Conservation (phyloP, 2,888 invertebrate genomes). For the Tetranychus truncatus region DNA sequence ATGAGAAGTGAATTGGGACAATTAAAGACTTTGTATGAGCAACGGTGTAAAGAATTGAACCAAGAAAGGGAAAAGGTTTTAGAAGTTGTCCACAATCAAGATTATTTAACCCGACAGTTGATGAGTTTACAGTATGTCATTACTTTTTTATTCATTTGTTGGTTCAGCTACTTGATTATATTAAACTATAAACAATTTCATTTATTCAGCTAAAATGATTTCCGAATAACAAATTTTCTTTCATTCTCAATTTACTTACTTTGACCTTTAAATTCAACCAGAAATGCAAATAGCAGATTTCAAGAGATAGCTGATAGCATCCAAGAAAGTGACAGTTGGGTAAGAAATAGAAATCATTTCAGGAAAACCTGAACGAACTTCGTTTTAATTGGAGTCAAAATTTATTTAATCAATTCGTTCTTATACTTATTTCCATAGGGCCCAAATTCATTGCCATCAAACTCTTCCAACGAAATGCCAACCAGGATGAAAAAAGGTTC, state of each 20-base stretch:
- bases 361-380: not conserved
- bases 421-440: not conserved
- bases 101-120: slow-evolving; percentile 39
- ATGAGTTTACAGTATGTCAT: slow-evolving; percentile 41
- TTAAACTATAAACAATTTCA: not conserved
- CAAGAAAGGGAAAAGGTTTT: slow-evolving; percentile 37
- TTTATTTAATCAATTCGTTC: not conserved
- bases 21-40: slow-evolving; percentile 36
- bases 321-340: not conserved
- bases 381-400: too few species aligned
- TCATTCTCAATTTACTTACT: not conserved
- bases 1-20: slow-evolving; percentile 38
- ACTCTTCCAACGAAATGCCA: not conserved
- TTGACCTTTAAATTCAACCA: not conserved
- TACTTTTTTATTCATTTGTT: slow-evolving; percentile 26
- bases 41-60: slow-evolving; percentile 35
- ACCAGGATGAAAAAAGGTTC: slow-evolving; percentile 15
- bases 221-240: not conserved
- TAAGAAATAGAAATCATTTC: not conserved
- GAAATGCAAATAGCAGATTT: not conserved
- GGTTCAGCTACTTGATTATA: not conserved
- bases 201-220: not conserved
- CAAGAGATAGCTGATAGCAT: slow-evolving; percentile 3
- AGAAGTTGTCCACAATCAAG: slow-evolving; percentile 39
- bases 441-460: not conserved